Evolutionary conservation across 2,113 vertebrate species (phyloP), one percentile per base, ranked within the genome.

Genomic region (Prionailurus bengalensis): DNA sequence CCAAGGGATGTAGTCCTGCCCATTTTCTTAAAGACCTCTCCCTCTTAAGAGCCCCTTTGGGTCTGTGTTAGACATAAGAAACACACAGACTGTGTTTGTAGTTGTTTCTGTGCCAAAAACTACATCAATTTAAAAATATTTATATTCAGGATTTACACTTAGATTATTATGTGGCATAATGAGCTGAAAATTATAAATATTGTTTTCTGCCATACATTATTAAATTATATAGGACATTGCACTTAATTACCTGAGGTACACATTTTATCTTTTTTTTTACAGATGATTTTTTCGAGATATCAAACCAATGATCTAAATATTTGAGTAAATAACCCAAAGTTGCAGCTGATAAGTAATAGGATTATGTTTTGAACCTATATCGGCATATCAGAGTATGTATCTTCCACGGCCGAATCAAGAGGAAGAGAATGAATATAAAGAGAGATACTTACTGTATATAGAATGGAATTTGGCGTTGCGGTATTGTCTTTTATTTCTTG

Each of bases 401-500:
- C 17, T 94, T 92, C 36, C 33, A 36, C 4, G 84, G 15, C 10
- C 13, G 4, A 23, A 19, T 70, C 65, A 53, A n/a, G 66, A 93
- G 68, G 55, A 79, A 88, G n/a, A 29, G 33, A 51, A 9, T n/a
- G 33, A 51, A 9, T n/a, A 21, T 25, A 63, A 53, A 71, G 36
- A 65, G 39, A 14, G n/a, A 82, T 27, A 58, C 33, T 81, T 39
- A 27, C 31, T 89, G 45, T 73, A 33, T 17, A 16, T 51, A 71
- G 61, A 87, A 29, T 27, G 42, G 94, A 88, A 85, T 70, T 51
- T 91, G 89, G 63, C 25, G 4, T 21, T 85, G 91, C 92, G 92
- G 74, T 85, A 39, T 23, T 85, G 45, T 66, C 85, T 95, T 95
- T 79, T 89, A 16, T 87, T 90, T 94, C n/a, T 94, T 98, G 96